phyloP scores from a whole-genome alignment of 2,888 invertebrate species.

The Macaria liturata region DNA sequence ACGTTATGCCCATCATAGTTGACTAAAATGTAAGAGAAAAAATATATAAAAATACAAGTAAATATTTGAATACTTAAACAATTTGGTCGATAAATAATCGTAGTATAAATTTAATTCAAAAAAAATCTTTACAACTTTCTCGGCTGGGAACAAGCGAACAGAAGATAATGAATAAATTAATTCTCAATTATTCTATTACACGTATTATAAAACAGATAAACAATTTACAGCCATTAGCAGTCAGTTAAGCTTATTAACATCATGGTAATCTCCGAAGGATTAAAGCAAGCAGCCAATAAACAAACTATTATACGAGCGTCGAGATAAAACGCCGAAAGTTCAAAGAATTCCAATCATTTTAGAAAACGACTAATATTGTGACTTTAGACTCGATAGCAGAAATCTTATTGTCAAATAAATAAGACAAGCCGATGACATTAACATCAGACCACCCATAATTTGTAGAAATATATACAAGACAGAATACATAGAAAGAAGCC shows the following conservation, averaged over 20 bases:
- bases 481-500: conserved; percentile 11
- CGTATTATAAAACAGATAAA: no score
- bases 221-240: not conserved
- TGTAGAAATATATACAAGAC: conserved; percentile 21
- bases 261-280: conserved; percentile 3
- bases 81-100: no score
- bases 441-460: conserved; percentile 33
- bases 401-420: conserved; percentile 24
- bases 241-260: not conserved
- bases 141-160: no score
- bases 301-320: conserved; percentile 8
- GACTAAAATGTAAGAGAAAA: no score
- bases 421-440: conserved; percentile 19
- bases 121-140: no score
- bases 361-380: conserved; percentile 8
- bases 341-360: conserved; percentile 15
- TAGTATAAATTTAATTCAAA: no score
- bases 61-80: no score
- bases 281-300: conserved; percentile 3
- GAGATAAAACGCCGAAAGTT: conserved; percentile 11
- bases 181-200: no score
- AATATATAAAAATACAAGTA: no score
- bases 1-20: no score
- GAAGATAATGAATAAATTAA: no score
- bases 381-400: conserved; percentile 17